A percentile compares a stretch with the other conserved stretches of the same genome.
phyloP scores from a whole-genome alignment of 2,797 vertebrate genomes.

The Octomys mimax region DNA sequence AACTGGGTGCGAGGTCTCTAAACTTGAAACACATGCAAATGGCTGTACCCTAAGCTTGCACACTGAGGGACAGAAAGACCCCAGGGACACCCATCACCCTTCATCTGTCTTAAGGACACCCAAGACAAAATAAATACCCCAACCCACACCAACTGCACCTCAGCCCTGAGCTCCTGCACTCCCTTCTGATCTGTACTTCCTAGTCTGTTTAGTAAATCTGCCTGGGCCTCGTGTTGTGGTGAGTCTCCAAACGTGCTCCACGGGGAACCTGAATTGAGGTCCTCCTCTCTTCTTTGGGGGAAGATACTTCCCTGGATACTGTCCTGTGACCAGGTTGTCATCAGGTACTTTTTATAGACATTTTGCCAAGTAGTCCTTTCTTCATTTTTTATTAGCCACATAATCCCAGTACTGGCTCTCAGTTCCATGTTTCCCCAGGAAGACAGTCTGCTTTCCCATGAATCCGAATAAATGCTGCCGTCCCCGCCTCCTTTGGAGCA shows the following conservation, averaged over 20 bases:
- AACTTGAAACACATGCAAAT: background rate
- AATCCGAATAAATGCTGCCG: background rate
- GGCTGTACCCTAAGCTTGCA: background rate
- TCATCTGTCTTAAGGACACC: background rate
- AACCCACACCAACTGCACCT: background rate
- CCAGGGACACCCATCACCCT: background rate
- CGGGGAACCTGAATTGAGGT: background rate
- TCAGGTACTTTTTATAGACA: background rate
- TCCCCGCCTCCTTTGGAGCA: background rate
- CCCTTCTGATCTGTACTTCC: background rate
- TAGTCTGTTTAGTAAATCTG: background rate
- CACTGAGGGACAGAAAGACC: background rate
- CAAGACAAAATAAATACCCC: background rate
- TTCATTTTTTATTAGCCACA: background rate
- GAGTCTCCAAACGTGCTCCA: background rate
- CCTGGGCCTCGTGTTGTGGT: background rate
- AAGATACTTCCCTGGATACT: background rate
- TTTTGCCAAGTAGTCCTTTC: background rate
- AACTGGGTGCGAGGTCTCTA: background rate
- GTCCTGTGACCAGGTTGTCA: background rate
- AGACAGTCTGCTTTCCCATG: background rate
- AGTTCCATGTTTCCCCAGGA: background rate
- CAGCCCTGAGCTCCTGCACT: background rate
- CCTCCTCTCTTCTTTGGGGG: background rate
- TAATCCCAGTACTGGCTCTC: background rate